Conservation (phyloP, 2,113 vertebrate species). For the Silurus glanis region DNA sequence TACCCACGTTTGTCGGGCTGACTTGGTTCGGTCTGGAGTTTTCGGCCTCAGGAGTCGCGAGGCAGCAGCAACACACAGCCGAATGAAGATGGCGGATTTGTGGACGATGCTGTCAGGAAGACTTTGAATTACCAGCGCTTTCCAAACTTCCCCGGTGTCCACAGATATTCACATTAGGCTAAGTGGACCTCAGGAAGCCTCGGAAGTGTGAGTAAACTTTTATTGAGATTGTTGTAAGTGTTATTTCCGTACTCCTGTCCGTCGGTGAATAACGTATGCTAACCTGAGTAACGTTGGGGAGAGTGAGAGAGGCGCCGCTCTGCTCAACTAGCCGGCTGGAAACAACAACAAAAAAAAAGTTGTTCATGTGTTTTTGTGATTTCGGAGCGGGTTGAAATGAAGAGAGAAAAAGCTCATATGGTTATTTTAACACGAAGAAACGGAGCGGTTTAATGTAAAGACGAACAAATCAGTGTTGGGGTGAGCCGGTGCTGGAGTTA, state of each 20-base stretch:
- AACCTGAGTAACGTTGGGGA: background rate
- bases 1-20: background rate
- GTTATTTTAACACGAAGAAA: background rate
- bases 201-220: conserved; percentile 50
- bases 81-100: conserved; percentile 65
- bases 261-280: conserved; percentile 21
- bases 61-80: conserved; percentile 50
- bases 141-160: background rate
- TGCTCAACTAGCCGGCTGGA: background rate
- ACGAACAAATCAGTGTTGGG: background rate
- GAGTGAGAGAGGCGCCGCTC: background rate
- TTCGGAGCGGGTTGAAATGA: background rate
- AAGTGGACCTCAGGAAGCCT: background rate
- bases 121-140: conserved; percentile 48
- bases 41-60: conserved; percentile 51
- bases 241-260: background rate
- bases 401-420: background rate
- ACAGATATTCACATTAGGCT: conserved; percentile 6
- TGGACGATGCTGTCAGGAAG: conserved; percentile 60
- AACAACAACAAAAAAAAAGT: conserved; percentile 10
- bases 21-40: conserved; percentile 57
- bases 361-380: background rate
- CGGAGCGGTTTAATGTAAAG: background rate
- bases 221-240: background rate
- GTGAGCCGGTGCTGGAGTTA: background rate